Base-by-base conservation (phyloP, 2,113 vertebrate genomes). In the Ceuthmochares aereus region DNA sequence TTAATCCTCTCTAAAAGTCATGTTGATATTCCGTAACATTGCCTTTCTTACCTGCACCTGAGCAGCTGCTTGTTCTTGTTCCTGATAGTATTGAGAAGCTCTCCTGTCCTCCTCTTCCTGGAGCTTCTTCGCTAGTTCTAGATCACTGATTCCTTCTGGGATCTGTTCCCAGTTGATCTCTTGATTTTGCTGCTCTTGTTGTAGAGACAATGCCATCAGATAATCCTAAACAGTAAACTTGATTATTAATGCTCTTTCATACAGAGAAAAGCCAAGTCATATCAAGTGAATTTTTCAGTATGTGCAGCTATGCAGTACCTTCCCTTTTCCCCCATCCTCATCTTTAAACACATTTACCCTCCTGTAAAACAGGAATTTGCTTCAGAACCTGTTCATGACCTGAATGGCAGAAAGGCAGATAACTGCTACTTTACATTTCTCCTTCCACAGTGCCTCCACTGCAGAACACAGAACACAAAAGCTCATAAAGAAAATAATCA, bases 71-170 rank as follows among this genome's bases (percentile, higher is more conserved):
- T 99, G 99, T 84, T 99, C 99, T 75, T 99, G 99, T 83, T 99
- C 99, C 98, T 99, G 99, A 81, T 99, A 99, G 98, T 98, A 99
- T 87, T 99, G 99, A 23, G 99, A 99, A 74, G 99, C 99, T 74
- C 99, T 98, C 47, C 99, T 97, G 92, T 99, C 99, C 86, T 99
- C 99, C 79, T 99, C 99, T 89, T 99, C 99, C 96, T 99, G 99
- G 49, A 99, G 99, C 92, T 99, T 99, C 97, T 99, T 99, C 2
- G 99, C 99, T 66, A 99, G 98, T 94, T 99, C 99, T 42, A 99
- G 97, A 93, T 99, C 99, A 87, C 99, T 99, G 98, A 99, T 98
- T 86, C 99, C 99, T 98, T 99, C 99, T 8, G 99, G 99, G 52
- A 99, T 98, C 92, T 99, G 99, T 75, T 99, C 99, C 99, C 99